These are phyloP conservation scores for Pandion haliaetus DNA, from an alignment of 2,113 vertebrate species.

Conservation along the genomic window DNA sequence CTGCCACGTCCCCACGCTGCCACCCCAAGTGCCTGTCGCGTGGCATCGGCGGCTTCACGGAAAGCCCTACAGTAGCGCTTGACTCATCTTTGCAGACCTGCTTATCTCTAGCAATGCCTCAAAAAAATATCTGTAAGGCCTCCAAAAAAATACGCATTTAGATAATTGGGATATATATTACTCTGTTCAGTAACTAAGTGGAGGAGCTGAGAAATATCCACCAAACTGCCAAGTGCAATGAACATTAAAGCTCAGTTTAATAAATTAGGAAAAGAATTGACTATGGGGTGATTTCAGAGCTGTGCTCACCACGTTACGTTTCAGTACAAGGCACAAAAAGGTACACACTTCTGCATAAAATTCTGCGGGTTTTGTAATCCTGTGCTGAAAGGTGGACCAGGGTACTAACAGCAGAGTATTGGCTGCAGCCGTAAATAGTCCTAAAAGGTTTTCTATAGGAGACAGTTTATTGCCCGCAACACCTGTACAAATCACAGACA, in stretches of 20 bases:
- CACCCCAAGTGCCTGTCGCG: not conserved
- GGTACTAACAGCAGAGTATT: not conserved
- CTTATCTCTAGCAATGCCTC: not conserved
- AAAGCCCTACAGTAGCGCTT: not conserved
- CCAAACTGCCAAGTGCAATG: not conserved
- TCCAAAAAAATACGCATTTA: not conserved
- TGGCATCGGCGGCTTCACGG: accelerated
- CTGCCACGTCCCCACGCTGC: not conserved
- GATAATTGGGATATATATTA: not conserved
- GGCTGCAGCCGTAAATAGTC: not conserved
- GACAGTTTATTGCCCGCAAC: not conserved
- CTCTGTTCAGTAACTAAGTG: not conserved
- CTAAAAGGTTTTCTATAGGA: not conserved
- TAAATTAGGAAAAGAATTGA: not conserved
- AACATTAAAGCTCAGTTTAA: not conserved
- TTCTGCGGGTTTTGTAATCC: not conserved
- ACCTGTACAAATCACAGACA: not conserved
- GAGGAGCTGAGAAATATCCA: not conserved
- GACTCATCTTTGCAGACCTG: not conserved
- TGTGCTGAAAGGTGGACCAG: not conserved
- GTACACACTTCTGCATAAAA: not conserved
- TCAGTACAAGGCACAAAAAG: not conserved
- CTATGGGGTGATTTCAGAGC: not conserved
- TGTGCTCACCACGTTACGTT: accelerated
- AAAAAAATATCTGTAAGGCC: not conserved